Base-by-base conservation (phyloP, 2,888 invertebrate genomes). In the Alcis repandata region DNA sequence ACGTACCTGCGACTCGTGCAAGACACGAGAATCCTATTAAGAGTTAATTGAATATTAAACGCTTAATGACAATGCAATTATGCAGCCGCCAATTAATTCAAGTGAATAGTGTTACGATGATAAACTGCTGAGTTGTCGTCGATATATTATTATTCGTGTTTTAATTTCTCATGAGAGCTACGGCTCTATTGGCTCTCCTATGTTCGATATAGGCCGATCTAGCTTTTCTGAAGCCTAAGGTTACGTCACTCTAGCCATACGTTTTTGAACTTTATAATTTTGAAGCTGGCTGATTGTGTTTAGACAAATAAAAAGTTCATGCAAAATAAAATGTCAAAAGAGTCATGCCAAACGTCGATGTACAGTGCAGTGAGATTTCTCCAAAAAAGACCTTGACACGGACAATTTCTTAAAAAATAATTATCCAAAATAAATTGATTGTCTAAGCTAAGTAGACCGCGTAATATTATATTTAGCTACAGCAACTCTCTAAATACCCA, bases 11-110 rank as follows among this genome's bases (percentile, higher is more conserved):
- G 9, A 32, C 15, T 19, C 27, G 46, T 13, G 13, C 40, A 19
- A 27, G 43, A 32, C 59, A 51, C 60, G 57, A 32, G 43, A 36
- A 36, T 32, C 20, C 43, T 32, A 53, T 63, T 53, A 63, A 19
- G 36, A 59, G 20, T 51, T 65, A 65, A 65, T 65, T 57, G 51
- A 49, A 56, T 65, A 57, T 60, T 59, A 57, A 65, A 52, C 19
- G 57, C 33, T 60, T 43, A 57, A 65, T 60, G 57, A 65, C 60
- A 60, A 59, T 57, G 60, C 60, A 27, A 60, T 60, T 63, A 63
- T 59, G 58, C 53, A 53, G 63, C 45, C 33, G 36, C 41, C 32
- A 27, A 52, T 63, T 58, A 58, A 38, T 36, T 8, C n/a, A 10
- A 43, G 43, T 33, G 27, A 1, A 56, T 45, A 33, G 33, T 56